A percentile compares a stretch with the other conserved stretches of the same genome.
Evolutionary conservation across 2,888 invertebrate genomes (phyloP).

Genomic region (Piscicola geometra): DNA sequence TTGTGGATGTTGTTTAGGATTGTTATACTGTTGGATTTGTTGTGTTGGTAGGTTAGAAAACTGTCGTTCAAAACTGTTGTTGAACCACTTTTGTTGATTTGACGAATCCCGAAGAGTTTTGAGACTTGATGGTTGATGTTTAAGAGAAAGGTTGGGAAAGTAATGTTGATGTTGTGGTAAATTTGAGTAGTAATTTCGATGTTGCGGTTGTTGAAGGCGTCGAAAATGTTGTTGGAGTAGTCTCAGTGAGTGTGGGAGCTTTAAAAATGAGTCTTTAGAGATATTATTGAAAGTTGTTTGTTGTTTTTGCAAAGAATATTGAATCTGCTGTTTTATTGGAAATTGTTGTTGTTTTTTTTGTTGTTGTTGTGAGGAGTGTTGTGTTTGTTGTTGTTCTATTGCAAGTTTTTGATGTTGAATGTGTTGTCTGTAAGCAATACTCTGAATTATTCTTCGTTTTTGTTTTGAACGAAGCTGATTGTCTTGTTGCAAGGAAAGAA

Average conservation of each 20-base stretch:
- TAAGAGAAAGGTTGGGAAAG: not conserved
- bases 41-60: no score
- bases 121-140: no score
- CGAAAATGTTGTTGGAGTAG: not conserved
- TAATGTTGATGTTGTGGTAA: not conserved
- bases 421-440: no score
- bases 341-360: no score
- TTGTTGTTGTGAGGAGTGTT: not conserved
- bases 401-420: not conserved
- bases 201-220: not conserved
- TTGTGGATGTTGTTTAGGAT: not conserved
- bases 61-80: no score
- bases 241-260: not conserved
- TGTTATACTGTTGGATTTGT: no score
- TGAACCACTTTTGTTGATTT: no score
- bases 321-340: not conserved
- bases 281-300: not conserved
- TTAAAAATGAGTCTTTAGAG: not conserved
- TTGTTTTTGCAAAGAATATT: not conserved
- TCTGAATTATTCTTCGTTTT: no score
- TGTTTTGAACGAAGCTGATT: no score
- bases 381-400: not conserved
- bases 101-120: no score
- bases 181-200: not conserved
- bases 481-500: no score